Evolutionary conservation across 53 echinoderm and acorn worm species (phyloP).

Genomic region (Mesocentrotus franciscanus): DNA sequence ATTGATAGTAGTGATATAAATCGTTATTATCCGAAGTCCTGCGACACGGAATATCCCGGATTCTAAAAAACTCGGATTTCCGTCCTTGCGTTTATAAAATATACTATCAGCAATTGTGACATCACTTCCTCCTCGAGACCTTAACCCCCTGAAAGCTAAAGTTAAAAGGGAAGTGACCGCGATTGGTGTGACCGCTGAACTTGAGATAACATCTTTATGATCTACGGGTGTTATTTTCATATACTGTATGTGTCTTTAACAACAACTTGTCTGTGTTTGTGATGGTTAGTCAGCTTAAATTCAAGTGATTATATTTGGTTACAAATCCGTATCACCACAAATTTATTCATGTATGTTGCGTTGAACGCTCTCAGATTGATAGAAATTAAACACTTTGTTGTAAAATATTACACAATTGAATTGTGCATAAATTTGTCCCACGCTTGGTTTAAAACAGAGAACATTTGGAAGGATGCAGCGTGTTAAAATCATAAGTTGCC

Average conservation of each 20-base stretch:
- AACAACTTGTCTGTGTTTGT: too few species aligned
- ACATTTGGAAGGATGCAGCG: too few species aligned
- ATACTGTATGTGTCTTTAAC: neutral
- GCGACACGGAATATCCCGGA: neutral
- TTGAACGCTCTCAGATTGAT: too few species aligned
- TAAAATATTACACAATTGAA: too few species aligned
- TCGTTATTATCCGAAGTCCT: neutral
- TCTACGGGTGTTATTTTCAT: neutral
- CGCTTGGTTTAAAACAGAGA: too few species aligned
- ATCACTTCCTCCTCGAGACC: neutral
- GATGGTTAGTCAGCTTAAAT: too few species aligned
- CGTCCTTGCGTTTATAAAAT: slow-evolving; percentile 6
- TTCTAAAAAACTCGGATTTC: slow-evolving; percentile 33
- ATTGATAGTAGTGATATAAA: neutral
- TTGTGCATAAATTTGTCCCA: too few species aligned
- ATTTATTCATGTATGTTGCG: too few species aligned
- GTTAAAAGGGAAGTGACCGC: slow-evolving; percentile 4
- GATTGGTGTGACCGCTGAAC: slow-evolving; percentile 44
- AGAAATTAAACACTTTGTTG: too few species aligned
- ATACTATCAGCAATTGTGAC: neutral
- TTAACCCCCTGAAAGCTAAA: neutral
- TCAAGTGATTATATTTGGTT: too few species aligned
- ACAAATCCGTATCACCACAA: too few species aligned
- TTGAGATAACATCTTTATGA: slow-evolving; percentile 9
- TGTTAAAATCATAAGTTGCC: too few species aligned